These are phyloP conservation scores for Sepiola atlantica DNA, from an alignment of 2,888 invertebrate species.

Conservation along the genomic window DNA sequence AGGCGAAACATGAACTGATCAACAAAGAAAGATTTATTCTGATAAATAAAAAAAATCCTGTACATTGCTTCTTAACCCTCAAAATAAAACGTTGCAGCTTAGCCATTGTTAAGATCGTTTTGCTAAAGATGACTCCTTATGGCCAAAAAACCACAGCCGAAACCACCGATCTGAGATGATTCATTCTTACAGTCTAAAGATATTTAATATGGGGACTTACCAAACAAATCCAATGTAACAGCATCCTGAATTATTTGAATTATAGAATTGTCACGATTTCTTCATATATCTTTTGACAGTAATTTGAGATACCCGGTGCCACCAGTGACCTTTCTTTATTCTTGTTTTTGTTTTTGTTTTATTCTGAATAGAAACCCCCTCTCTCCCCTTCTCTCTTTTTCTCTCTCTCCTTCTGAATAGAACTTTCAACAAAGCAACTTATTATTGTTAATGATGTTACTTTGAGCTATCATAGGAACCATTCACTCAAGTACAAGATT, in stretches of 20 bases:
- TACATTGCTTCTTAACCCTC: neutral
- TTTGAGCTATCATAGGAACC: neutral
- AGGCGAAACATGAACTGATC: neutral
- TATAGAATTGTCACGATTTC: neutral
- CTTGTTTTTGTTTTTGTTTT: too few species aligned
- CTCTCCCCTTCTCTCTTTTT: neutral
- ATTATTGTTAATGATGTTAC: neutral
- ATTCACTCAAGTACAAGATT: neutral
- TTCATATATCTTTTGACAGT: neutral
- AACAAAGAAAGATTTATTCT: neutral
- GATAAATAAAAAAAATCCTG: neutral
- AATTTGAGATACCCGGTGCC: neutral
- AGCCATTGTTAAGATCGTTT: neutral
- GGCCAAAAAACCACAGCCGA: neutral
- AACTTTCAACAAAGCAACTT: neutral
- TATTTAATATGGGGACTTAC: neutral
- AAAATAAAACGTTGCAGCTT: neutral
- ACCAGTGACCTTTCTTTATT: neutral
- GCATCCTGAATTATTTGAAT: neutral
- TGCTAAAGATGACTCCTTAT: neutral
- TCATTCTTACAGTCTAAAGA: neutral
- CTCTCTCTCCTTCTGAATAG: neutral
- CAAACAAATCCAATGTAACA: neutral
- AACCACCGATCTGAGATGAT: neutral
- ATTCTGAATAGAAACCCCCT: too few species aligned